Conservation (phyloP, 2,888 invertebrate species). For the Hedychridium roseum region DNA sequence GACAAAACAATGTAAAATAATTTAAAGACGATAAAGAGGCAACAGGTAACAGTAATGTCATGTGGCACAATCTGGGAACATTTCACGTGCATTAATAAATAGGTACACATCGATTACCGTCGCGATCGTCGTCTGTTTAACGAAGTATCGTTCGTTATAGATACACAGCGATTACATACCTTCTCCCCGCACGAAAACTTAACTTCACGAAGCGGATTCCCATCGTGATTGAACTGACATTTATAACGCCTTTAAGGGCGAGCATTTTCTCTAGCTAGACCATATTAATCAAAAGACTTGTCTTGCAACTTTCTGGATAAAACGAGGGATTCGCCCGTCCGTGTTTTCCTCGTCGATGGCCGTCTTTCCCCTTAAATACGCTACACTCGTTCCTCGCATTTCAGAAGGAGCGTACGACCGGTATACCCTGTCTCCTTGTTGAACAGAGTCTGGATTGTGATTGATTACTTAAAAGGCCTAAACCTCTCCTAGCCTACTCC, state of each 20-base stretch:
- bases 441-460: slow-evolving; percentile 30
- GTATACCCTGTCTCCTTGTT: slow-evolving; percentile 39
- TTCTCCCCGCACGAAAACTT: slow-evolving; percentile 1
- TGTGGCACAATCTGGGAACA: slow-evolving; percentile 51
- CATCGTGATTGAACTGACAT: too few relatives aligned
- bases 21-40: slow-evolving; percentile 41
- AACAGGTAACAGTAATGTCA: slow-evolving; percentile 54
- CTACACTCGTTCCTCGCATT: not conserved
- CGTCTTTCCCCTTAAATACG: not conserved
- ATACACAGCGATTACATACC: slow-evolving; percentile 6
- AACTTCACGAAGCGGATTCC: slow-evolving; percentile 5
- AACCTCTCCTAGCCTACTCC: not conserved
- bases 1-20: slow-evolving; percentile 28
- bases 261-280: too few relatives aligned
- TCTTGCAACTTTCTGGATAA: too few relatives aligned
- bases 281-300: not conserved
- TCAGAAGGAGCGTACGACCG: slow-evolving; percentile 14
- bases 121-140: slow-evolving; percentile 23
- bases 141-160: slow-evolving; percentile 10
- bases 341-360: slow-evolving; percentile 1
- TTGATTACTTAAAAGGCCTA: slow-evolving; percentile 14
- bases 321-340: not conserved
- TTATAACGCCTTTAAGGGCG: too few relatives aligned
- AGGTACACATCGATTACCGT: slow-evolving; percentile 33
- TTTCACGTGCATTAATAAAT: slow-evolving; percentile 41